These are phyloP conservation scores for Notothenia coriiceps DNA, from an alignment of 2,113 vertebrate genomes.

Conservation along the genomic window DNA sequence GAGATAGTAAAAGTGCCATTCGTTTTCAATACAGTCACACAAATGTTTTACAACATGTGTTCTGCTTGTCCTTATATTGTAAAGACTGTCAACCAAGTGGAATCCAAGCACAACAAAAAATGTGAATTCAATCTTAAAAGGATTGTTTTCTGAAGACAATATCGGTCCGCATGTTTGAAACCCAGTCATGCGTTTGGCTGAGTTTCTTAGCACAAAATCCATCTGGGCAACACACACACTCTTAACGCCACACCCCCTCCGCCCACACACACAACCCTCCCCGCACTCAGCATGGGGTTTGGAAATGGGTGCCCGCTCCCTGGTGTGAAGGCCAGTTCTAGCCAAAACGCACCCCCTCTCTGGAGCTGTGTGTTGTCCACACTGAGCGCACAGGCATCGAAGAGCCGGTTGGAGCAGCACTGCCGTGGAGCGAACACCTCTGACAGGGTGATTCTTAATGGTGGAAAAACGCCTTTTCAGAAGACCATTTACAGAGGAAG, in stretches of 20 bases:
- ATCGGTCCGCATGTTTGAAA: slow-evolving; percentile 4
- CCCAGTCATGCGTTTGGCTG: not conserved
- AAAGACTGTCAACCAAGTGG: no score
- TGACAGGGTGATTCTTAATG: slow-evolving; percentile 37
- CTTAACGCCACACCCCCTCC: not conserved
- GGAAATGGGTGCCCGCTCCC: not conserved
- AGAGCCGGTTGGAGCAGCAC: slow-evolving; percentile 10
- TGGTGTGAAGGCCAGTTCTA: slow-evolving; percentile 20
- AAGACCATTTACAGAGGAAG: slow-evolving; percentile 37
- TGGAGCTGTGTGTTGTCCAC: not conserved
- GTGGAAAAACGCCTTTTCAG: slow-evolving; percentile 25
- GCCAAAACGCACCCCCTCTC: slow-evolving; percentile 12
- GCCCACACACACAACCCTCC: not conserved
- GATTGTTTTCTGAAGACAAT: not conserved
- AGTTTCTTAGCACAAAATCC: not conserved
- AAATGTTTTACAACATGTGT: not conserved
- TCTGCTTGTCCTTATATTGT: not conserved
- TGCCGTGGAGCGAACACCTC: slow-evolving; percentile 20
- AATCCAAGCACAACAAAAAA: not conserved
- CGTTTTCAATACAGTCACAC: not conserved
- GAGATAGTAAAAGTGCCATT: slow-evolving; percentile 34
- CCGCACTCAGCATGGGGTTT: slow-evolving; percentile 9
- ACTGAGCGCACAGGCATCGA: slow-evolving; percentile 6
- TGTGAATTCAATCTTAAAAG: not conserved
- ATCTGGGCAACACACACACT: slow-evolving; percentile 13